Conservation (phyloP, 2,797 vertebrate species). For the Helarctos malayanus region DNA sequence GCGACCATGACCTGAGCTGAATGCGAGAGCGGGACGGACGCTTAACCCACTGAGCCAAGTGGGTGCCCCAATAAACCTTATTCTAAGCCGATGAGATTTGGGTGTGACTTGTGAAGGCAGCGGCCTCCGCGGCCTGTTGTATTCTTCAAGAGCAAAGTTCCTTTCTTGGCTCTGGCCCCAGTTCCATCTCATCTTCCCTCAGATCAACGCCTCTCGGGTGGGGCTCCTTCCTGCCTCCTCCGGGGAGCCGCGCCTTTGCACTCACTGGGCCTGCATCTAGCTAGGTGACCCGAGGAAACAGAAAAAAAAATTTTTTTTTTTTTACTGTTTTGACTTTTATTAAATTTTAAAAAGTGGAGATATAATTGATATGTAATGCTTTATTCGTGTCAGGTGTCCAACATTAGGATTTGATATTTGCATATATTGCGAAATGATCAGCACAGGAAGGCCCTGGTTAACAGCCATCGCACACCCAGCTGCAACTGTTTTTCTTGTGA, state of each 20-base stretch:
- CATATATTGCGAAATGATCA: background rate
- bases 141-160: background rate
- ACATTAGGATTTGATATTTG: background rate
- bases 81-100: background rate
- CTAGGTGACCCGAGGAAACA: background rate
- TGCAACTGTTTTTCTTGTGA: background rate
- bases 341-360: background rate
- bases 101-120: background rate
- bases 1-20: background rate
- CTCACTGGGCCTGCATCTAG: background rate
- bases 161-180: background rate
- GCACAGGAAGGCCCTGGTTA: background rate
- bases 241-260: background rate
- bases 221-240: background rate
- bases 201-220: background rate
- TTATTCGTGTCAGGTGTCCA: background rate
- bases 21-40: rapidly evolving
- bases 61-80: background rate
- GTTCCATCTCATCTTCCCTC: background rate
- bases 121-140: background rate
- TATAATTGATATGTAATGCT: background rate
- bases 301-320: background rate
- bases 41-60: background rate
- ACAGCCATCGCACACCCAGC: background rate
- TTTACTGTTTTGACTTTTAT: background rate